phyloP scores from a whole-genome alignment of 2,797 vertebrate genomes.

The Petrocephalus sullivani region DNA sequence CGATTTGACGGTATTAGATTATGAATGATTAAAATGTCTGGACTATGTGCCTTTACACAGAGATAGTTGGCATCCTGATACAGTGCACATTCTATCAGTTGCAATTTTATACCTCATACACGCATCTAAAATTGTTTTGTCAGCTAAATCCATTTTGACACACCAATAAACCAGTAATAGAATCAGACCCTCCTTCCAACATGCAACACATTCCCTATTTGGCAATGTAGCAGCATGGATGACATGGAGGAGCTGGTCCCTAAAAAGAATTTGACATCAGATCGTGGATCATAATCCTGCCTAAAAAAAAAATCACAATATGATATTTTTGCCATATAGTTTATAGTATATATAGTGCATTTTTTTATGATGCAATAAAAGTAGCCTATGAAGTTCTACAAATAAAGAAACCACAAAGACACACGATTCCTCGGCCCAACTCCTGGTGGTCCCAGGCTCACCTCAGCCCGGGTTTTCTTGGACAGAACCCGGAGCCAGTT shows the following conservation, averaged over 20 bases:
- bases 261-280: not conserved
- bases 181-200: too few relatives aligned
- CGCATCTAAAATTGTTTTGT: not conserved
- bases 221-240: not conserved
- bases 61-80: not conserved
- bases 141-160: not conserved
- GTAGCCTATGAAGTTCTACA: not conserved
- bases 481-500: constrained; percentile 82
- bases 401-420: not conserved
- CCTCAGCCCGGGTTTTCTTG: constrained; percentile 82
- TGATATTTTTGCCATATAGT: not conserved
- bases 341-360: not conserved
- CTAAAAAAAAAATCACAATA: not conserved
- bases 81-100: not conserved
- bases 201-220: not conserved
- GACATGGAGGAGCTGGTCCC: not conserved
- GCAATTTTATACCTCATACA: not conserved
- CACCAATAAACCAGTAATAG: not conserved
- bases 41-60: not conserved
- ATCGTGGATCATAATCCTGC: not conserved
- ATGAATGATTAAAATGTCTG: not conserved
- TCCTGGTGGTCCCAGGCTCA: constrained; percentile 33
- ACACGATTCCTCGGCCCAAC: not conserved
- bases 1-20: not conserved
- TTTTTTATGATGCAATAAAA: not conserved